Evolutionary conservation across 2,888 invertebrate species (phyloP).

Genomic region (Pristionchus maxplancki): DNA sequence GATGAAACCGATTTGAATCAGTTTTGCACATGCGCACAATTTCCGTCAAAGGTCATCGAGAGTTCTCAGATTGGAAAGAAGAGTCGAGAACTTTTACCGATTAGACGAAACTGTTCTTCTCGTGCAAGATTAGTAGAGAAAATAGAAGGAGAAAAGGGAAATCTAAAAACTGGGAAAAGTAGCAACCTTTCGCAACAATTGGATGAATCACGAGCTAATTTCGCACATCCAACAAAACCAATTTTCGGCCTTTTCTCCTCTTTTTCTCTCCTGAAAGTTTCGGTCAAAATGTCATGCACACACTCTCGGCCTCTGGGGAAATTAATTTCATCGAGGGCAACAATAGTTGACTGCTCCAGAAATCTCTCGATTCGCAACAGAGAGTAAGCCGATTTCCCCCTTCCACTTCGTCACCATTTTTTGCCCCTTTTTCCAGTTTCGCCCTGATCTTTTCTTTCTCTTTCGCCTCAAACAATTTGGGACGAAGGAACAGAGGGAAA

Average conservation of each 20-base stretch:
- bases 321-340: not conserved
- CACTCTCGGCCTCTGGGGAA: slow-evolving; percentile 20
- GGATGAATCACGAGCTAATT: slow-evolving; percentile 18
- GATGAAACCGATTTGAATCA: not conserved
- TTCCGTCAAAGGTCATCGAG: not conserved
- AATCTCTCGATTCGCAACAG: not conserved
- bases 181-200: slow-evolving; percentile 24
- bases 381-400: not conserved
- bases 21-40: not conserved
- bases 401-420: not conserved
- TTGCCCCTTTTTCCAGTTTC: not conserved
- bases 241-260: not conserved
- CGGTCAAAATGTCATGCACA: slow-evolving; percentile 29
- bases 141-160: not conserved
- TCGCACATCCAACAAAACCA: slow-evolving; percentile 1
- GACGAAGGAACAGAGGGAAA: not conserved
- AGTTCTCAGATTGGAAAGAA: not conserved
- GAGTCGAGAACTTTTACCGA: not conserved
- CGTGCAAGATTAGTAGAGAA: not conserved
- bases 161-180: not conserved
- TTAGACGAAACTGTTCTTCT: not conserved
- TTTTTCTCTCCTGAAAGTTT: not conserved
- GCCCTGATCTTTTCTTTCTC: not conserved
- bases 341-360: not conserved
- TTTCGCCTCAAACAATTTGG: not conserved